These are phyloP conservation scores for Salvelinus fontinalis DNA, from an alignment of 2,113 vertebrate species.

Conservation along the genomic window DNA sequence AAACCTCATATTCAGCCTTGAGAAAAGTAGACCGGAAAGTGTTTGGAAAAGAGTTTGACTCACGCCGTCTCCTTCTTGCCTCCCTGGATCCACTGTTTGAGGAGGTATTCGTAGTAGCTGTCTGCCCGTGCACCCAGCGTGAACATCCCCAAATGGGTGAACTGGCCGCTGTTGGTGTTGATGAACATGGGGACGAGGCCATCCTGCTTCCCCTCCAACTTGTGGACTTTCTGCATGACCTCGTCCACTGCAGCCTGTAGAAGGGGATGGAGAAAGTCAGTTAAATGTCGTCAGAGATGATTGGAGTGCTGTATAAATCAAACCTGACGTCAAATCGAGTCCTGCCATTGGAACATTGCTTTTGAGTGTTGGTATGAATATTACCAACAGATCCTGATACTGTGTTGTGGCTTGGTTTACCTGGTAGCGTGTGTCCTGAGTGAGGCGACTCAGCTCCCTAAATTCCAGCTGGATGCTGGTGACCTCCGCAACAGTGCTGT, in stretches of 20 bases:
- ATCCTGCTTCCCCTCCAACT: constrained; percentile 85
- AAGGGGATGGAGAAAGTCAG: neutral
- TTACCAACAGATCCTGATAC: too few species aligned
- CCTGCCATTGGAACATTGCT: too few species aligned
- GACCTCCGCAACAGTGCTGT: constrained; percentile 93
- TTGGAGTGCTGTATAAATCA: too few species aligned
- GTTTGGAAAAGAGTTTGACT: constrained; percentile 51
- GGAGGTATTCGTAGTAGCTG: constrained; percentile 96
- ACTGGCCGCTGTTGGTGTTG: constrained; percentile 90
- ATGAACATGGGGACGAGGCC: constrained; percentile 97
- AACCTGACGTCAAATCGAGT: too few species aligned
- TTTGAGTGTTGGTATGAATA: too few species aligned
- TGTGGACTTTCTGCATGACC: constrained; percentile 82
- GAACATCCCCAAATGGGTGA: constrained; percentile 87
- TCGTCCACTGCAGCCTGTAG: constrained; percentile 80
- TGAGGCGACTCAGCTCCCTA: constrained; percentile 87
- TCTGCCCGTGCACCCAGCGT: constrained; percentile 91
- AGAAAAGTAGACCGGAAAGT: neutral
- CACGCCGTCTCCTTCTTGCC: constrained; percentile 85
- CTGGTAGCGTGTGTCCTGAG: constrained; percentile 80
- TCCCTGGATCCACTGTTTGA: constrained; percentile 96
- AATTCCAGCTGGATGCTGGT: constrained; percentile 95
- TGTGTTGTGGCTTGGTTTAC: constrained; percentile 52
- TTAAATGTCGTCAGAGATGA: neutral
- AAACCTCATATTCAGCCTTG: neutral